phyloP scores from a whole-genome alignment of 2,888 invertebrate species.

The Linyphia triangularis region DNA sequence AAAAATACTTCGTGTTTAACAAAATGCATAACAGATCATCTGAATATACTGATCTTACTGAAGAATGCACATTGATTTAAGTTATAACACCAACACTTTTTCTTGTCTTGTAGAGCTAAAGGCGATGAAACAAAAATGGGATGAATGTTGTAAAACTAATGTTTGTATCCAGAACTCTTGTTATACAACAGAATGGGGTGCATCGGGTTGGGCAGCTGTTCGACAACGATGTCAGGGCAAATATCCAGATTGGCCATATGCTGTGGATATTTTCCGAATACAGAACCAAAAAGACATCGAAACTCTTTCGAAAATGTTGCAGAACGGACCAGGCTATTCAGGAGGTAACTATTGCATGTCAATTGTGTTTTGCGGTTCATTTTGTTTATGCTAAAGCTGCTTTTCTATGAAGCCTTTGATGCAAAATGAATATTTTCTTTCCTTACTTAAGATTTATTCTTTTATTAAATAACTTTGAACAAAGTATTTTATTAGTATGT shows the following conservation, averaged over 20 bases:
- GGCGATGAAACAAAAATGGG: conserved; percentile 47
- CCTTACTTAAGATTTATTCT: no score
- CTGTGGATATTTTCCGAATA: conserved; percentile 47
- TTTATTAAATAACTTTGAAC: no score
- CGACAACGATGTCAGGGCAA: conserved; percentile 54
- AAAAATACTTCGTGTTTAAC: no score
- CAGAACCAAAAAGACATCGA: conserved; percentile 31
- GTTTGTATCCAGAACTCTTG: conserved; percentile 47
- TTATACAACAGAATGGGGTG: conserved; percentile 15
- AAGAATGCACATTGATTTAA: no score
- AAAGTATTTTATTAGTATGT: no score
- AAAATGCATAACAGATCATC: no score
- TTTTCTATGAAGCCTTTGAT: no score
- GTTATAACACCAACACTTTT: no score
- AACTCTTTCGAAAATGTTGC: conserved; percentile 12
- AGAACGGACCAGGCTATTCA: background rate
- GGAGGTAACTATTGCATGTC: background rate
- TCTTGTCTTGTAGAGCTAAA: conserved; percentile 17
- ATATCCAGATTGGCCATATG: conserved; percentile 57
- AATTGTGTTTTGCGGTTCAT: no score
- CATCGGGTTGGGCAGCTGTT: conserved; percentile 45
- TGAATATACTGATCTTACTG: no score
- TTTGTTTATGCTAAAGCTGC: no score
- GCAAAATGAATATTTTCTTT: no score
- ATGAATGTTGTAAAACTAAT: conserved; percentile 56